These are phyloP conservation scores for Diorhabda carinulata DNA, from an alignment of 1,140 invertebrate genomes.

Conservation along the genomic window DNA sequence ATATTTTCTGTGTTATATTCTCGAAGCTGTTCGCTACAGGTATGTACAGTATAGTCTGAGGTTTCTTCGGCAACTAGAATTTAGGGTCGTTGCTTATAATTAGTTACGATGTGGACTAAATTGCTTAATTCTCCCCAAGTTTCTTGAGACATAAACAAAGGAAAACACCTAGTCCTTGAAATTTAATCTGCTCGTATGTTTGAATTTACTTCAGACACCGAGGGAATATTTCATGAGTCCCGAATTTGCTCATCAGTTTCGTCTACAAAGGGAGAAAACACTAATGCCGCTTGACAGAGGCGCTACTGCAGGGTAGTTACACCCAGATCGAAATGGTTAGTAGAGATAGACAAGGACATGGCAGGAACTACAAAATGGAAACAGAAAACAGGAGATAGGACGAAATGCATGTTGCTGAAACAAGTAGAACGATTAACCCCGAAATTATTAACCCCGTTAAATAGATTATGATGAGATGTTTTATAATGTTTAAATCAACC, in stretches of 20 bases:
- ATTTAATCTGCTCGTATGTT: conserved; percentile 27
- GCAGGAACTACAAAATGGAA: too few species aligned
- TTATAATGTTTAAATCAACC: too few species aligned
- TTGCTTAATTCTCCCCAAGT: conserved; percentile 25
- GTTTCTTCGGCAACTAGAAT: conserved; percentile 11
- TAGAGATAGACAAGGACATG: too few species aligned
- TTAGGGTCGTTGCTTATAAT: conserved; percentile 24
- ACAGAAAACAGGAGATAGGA: too few species aligned
- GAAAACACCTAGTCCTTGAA: conserved; percentile 25
- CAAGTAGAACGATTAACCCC: too few species aligned
- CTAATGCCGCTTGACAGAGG: too few species aligned
- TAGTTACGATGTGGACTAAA: conserved; percentile 26
- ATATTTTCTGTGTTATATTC: background rate
- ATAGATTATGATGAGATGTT: too few species aligned
- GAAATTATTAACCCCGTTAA: too few species aligned
- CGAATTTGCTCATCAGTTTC: conserved; percentile 9
- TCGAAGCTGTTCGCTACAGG: background rate
- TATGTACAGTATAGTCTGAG: background rate
- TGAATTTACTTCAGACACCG: conserved; percentile 9
- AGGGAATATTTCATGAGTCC: conserved; percentile 10
- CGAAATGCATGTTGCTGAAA: too few species aligned
- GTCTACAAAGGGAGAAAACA: background rate
- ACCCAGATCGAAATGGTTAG: too few species aligned
- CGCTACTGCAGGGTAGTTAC: too few species aligned
- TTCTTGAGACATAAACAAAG: conserved; percentile 24